Evolutionary conservation across 1,140 invertebrate species (phyloP), one percentile per base, ranked within the genome.

Genomic region (Bactericera cockerelli): DNA sequence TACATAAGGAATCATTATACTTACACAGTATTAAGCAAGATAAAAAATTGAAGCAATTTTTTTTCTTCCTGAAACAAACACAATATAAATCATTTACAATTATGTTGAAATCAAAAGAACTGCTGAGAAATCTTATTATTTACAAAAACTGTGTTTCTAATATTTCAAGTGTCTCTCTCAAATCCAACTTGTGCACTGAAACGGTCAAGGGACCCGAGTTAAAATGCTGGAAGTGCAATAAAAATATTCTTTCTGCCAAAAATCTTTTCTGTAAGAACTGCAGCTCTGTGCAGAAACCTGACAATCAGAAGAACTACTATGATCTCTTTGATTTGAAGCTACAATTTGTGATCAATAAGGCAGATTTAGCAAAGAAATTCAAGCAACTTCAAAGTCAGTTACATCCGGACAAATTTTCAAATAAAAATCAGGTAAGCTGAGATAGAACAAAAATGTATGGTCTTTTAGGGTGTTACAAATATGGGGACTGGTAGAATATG

Each of bases 391-490:
- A 64, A 55, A 60, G 57, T 56, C 24, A 56, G 21, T 60, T 66
- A 36, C 65, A 66, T 58, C 65, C 65, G 14, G 65, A 66, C 36
- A 61, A 62, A 54, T 64, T 63, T 55, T 60, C 60, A 1, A 59
- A 60, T n/a, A 63, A 64, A 58, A 25, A 53, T 13, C 28, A 62
- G 53, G 64, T 65, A 31, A 62, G 19, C n/a, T n/a, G n/a, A n/a
- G n/a, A n/a, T n/a, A n/a, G n/a, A n/a, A n/a, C n/a, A n/a, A n/a
- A n/a, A n/a, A n/a, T n/a, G n/a, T n/a, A n/a, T n/a, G n/a, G n/a
- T n/a, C n/a, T n/a, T n/a, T n/a, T n/a, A n/a, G n/a, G n/a, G n/a
- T n/a, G n/a, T n/a, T n/a, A n/a, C n/a, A n/a, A n/a, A n/a, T n/a
- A n/a, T n/a, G n/a, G n/a, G n/a, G n/a, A n/a, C n/a, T n/a, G n/a